phyloP scores from a whole-genome alignment of 1,140 invertebrate genomes.

The Drosophila teissieri region DNA sequence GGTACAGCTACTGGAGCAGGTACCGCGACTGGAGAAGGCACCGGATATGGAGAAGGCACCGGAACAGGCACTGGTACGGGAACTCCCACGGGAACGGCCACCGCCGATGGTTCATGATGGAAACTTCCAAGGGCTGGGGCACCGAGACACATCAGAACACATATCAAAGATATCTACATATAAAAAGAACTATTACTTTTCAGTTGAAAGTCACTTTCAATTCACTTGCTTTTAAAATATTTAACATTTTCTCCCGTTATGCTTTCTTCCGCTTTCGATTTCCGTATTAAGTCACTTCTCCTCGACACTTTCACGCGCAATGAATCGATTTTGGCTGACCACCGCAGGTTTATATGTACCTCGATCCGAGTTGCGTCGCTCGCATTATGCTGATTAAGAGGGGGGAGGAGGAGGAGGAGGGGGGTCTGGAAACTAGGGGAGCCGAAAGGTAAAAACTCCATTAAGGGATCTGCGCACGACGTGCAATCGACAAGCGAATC shows the following conservation, averaged over 20 bases:
- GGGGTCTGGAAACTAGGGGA: slow-evolving; percentile 18
- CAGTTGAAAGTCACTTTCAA: not conserved
- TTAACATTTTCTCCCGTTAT: slow-evolving; percentile 33
- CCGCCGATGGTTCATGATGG: slow-evolving; percentile 27
- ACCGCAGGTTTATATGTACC: slow-evolving; percentile 68
- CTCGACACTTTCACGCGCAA: slow-evolving; percentile 69
- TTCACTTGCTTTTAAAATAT: slow-evolving; percentile 43
- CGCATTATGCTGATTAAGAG: slow-evolving; percentile 47
- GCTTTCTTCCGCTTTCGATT: slow-evolving; percentile 41
- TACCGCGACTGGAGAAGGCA: slow-evolving; percentile 27
- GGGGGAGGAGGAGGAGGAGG: not conserved
- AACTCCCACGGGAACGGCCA: slow-evolving; percentile 28
- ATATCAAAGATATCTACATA: slow-evolving; percentile 10
- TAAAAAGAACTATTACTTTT: not conserved
- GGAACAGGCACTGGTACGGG: slow-evolving; percentile 35
- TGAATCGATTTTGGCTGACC: slow-evolving; percentile 66
- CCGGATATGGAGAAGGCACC: slow-evolving; percentile 30
- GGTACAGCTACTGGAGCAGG: slow-evolving; percentile 52
- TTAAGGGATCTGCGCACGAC: slow-evolving; percentile 70
- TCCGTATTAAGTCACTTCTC: slow-evolving; percentile 39
- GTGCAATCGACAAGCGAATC: slow-evolving; percentile 74
- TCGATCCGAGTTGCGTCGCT: slow-evolving; percentile 24
- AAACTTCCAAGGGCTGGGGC: slow-evolving; percentile 29
- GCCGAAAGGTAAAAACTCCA: slow-evolving; percentile 62
- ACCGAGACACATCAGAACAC: slow-evolving; percentile 17